Evolutionary conservation across 2,797 vertebrate genomes (phyloP), one percentile per base, ranked within the genome.

Genomic region (Spinus olivaceus): DNA sequence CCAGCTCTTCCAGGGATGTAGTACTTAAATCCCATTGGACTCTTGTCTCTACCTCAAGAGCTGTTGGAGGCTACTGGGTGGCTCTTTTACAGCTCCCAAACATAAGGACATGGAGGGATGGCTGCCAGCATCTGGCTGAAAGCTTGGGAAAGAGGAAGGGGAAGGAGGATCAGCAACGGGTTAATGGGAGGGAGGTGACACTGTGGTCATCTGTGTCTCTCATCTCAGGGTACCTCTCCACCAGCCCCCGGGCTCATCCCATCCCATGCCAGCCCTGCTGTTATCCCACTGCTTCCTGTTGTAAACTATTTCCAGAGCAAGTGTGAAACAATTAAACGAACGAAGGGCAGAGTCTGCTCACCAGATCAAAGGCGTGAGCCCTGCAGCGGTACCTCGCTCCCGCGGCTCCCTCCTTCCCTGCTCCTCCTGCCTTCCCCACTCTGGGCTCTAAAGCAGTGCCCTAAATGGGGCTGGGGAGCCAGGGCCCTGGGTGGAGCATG

Each of bases 271-370:
- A 91, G 95, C 56, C 86, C 86, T 8, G 6, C 81, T 94, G 79
- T 92, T 95, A 94, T 87, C 94, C 96, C 92, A 37, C 91, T 78
- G 86, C 63, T 96, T 97, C 96, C 96, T 96, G 95, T 82, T 90
- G 95, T 95, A 95, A 97, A 96, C 91, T 88, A 95, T 96, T 96
- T 96, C 94, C 94, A 96, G 94, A 96, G 92, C 72, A 95, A 95
- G 95, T 96, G 95, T 96, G 96, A 97, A 97, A 96, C 94, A 94
- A 96, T 96, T 96, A 95, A 96, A 93, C 88, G 91, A 94, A 92
- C 7, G 76, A 96, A 87, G 91, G 92, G 94, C 94, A 96, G 96
- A 89, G 94, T 81, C 92, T 95, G 95, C 72, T 94, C 61, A 0
- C 37, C 80, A 97, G 88, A 95, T 96, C 96, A 97, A 95, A 96